Evolutionary conservation across 2,888 invertebrate genomes (phyloP).

Genomic region (Tetropium fuscum): DNA sequence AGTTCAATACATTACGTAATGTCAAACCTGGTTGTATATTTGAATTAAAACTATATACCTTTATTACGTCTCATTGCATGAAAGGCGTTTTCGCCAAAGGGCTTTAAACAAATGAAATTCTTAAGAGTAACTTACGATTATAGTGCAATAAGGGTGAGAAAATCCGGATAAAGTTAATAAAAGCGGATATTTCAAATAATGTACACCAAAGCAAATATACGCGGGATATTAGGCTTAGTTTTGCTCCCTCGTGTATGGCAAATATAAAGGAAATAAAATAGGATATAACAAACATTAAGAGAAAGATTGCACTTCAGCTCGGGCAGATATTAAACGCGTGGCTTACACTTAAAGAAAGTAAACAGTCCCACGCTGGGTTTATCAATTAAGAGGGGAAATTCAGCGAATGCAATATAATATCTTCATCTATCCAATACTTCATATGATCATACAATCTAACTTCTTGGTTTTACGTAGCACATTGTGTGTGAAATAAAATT

Average conservation of each 20-base stretch:
- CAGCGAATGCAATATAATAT: too few species aligned
- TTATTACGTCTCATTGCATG: constrained; percentile 12
- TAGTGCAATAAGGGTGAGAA: constrained; percentile 29
- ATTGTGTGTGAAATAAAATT: too few species aligned
- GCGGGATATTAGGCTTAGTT: constrained; percentile 36
- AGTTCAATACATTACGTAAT: too few species aligned
- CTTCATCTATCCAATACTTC: too few species aligned
- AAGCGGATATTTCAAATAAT: constrained; percentile 39
- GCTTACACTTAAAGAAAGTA: constrained; percentile 11
- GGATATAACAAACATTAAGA: constrained; percentile 27
- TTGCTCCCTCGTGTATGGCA: constrained; percentile 29
- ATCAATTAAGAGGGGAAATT: too few species aligned
- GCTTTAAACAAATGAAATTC: constrained; percentile 21
- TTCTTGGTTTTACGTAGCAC: too few species aligned
- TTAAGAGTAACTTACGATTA: constrained; percentile 31
- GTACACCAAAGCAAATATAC: constrained; percentile 33
- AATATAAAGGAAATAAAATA: constrained; percentile 33
- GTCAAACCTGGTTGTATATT: too few species aligned
- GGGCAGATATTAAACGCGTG: constrained; percentile 12
- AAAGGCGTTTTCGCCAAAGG: constrained; percentile 5
- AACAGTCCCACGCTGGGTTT: not conserved
- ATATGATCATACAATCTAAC: too few species aligned
- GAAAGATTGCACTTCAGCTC: constrained; percentile 22
- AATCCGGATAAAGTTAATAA: constrained; percentile 36
- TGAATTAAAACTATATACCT: constrained; percentile 19